Evolutionary conservation across 2,888 invertebrate genomes (phyloP).

Genomic region (Drosophila phalerata): DNA sequence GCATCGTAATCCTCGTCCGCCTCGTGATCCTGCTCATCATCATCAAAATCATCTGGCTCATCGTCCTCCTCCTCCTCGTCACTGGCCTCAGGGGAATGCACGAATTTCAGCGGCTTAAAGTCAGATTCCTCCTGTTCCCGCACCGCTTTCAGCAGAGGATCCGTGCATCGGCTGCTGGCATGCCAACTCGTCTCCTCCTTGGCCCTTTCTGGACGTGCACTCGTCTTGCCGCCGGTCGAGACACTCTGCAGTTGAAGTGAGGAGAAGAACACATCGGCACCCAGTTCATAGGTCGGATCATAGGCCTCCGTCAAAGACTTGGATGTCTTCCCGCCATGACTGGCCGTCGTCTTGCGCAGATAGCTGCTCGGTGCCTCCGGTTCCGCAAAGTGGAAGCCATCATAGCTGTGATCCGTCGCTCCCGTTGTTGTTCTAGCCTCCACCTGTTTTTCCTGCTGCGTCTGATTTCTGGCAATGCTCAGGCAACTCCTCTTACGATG

Average conservation of each 20-base stretch:
- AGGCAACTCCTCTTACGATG: constrained; percentile 92
- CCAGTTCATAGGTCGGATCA: constrained; percentile 88
- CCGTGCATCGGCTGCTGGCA: constrained; percentile 53
- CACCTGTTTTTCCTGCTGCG: constrained; percentile 2
- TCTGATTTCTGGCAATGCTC: not conserved
- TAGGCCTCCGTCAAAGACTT: constrained; percentile 84
- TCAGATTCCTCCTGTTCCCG: constrained; percentile 87
- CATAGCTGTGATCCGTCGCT: constrained; percentile 71
- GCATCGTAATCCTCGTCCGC: constrained; percentile 65
- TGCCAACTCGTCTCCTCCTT: constrained; percentile 64
- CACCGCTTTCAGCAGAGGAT: constrained; percentile 89
- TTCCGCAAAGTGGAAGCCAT: constrained; percentile 77
- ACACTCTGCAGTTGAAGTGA: constrained; percentile 91
- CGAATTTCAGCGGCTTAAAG: constrained; percentile 79
- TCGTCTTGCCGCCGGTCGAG: constrained; percentile 86
- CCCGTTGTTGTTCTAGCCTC: constrained; percentile 58
- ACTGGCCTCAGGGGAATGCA: constrained; percentile 72
- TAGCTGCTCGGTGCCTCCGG: constrained; percentile 74
- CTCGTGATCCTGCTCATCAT: constrained; percentile 58
- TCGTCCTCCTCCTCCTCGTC: constrained; percentile 86
- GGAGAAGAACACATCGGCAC: constrained; percentile 94
- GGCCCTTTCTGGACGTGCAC: constrained; percentile 44
- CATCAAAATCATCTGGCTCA: constrained; percentile 86
- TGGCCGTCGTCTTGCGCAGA: constrained; percentile 66
- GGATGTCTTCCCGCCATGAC: constrained; percentile 79